phyloP scores from a whole-genome alignment of 2,888 invertebrate genomes.

The Sepioteuthis lessoniana region DNA sequence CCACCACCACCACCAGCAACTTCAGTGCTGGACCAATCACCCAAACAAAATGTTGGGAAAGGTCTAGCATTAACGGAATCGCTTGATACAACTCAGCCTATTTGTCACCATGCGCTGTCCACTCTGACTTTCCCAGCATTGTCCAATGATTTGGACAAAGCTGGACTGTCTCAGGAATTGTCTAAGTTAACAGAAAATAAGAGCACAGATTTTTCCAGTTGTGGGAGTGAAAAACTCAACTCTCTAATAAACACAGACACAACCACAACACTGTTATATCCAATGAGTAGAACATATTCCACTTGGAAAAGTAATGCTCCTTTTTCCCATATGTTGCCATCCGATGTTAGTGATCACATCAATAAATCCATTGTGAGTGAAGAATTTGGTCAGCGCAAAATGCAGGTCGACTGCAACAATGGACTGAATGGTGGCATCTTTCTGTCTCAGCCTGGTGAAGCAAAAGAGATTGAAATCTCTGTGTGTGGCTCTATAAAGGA shows the following conservation, averaged over 20 bases:
- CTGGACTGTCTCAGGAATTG: conserved; percentile 38
- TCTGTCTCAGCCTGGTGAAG: conserved; percentile 44
- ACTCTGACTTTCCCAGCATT: conserved; percentile 17
- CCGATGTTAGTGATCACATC: conserved; percentile 42
- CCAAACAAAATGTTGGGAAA: neutral
- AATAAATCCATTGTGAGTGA: conserved; percentile 43
- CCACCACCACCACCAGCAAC: neutral
- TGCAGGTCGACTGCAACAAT: conserved; percentile 45
- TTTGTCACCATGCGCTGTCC: conserved; percentile 42
- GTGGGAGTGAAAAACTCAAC: conserved; percentile 39
- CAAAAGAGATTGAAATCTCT: conserved; percentile 47
- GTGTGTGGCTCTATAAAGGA: conserved; percentile 41
- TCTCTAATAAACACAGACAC: conserved; percentile 41
- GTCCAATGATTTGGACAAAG: conserved; percentile 43
- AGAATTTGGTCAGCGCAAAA: conserved; percentile 36
- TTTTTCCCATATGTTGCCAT: conserved; percentile 34
- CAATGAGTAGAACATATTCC: neutral
- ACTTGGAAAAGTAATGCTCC: neutral
- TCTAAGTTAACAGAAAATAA: conserved; percentile 42
- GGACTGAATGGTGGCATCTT: conserved; percentile 45
- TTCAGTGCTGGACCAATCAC: neutral
- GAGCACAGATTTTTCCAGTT: conserved; percentile 42
- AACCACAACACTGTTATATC: neutral
- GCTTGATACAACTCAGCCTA: conserved; percentile 35
- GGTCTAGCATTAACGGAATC: neutral